Evolutionary conservation across 2,113 vertebrate genomes (phyloP), one percentile per base, ranked within the genome.

Genomic region (Corythaeola cristata): DNA sequence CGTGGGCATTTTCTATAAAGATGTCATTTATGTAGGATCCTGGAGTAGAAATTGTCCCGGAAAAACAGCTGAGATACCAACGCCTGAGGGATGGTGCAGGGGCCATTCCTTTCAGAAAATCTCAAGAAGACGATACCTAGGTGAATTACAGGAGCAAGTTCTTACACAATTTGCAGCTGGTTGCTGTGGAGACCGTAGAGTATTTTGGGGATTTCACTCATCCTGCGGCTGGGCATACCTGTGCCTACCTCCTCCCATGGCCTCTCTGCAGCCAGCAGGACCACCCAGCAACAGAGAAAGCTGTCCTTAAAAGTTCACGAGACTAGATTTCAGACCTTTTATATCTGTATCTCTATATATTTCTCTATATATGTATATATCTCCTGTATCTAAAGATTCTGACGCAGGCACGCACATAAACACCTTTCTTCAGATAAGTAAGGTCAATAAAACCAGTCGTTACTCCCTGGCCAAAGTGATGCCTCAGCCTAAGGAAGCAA

Each of bases 361-460:
- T 16, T 28, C 3, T 37, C 3, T 21, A 21, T 13, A 27, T 30
- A 56, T 3, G 32, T 26, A 26, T 52, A 7, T 27, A 52, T 27
- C 24, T 39, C 30, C 17, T 16, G 62, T 16, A 11, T 5, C 32
- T 53, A 18, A 90, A 33, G 26, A 12, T 33, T 63, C 7, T 1
- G 39, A 28, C 0, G 2, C 18, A 19, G 39, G 44, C 3, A 3
- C 9, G 35, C 35, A 3, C 6, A 1, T 8, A 30, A 79, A 47
- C 12, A 21, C 2, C 44, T 39, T 56, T 37, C 8, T 30, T 22
- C n/a, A 9, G 12, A 4, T 9, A 11, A 22, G 27, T 0, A 9
- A 16, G 8, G 7, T 11, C 39, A 17, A 2, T 14, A 23, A 41
- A 75, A 5, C 4, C 53, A 1, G 17, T 8, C 10, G 2, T 41